These are phyloP conservation scores for Eulemur coronatus DNA, from an alignment of 2,797 vertebrate species.

Conservation along the genomic window DNA sequence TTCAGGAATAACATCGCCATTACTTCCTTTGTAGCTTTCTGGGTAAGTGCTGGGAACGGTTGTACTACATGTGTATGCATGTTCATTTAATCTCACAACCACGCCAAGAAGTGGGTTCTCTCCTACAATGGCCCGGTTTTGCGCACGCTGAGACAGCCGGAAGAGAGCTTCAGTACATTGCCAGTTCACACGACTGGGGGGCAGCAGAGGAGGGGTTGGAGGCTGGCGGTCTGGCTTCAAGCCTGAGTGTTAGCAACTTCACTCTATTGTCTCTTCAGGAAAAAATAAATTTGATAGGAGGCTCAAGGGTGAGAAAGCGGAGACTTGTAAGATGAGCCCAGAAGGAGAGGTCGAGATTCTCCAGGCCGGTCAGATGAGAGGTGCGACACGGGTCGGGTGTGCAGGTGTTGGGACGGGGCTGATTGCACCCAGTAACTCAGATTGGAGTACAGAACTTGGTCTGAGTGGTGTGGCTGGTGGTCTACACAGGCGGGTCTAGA, in stretches of 20 bases:
- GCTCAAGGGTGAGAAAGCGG: neutral
- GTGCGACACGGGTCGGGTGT: neutral
- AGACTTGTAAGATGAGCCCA: neutral
- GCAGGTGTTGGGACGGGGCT: neutral
- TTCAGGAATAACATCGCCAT: neutral
- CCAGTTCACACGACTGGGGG: no score
- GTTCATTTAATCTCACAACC: neutral
- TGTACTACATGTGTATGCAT: no score
- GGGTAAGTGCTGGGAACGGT: neutral
- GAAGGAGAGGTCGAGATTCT: neutral
- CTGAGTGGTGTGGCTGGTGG: neutral
- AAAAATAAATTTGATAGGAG: neutral
- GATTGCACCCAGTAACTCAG: neutral
- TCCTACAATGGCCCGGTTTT: neutral
- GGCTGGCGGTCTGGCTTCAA: neutral
- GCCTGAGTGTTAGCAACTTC: neutral
- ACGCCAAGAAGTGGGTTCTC: neutral
- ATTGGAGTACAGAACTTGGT: neutral
- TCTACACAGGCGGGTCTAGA: accelerated
- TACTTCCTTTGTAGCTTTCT: neutral
- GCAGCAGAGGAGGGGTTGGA: neutral
- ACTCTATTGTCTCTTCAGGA: neutral
- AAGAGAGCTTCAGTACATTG: neutral
- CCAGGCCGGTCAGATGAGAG: no score
- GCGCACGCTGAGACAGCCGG: no score